phyloP scores from a whole-genome alignment of 2,797 vertebrate genomes.

The Setipinna tenuifilis region DNA sequence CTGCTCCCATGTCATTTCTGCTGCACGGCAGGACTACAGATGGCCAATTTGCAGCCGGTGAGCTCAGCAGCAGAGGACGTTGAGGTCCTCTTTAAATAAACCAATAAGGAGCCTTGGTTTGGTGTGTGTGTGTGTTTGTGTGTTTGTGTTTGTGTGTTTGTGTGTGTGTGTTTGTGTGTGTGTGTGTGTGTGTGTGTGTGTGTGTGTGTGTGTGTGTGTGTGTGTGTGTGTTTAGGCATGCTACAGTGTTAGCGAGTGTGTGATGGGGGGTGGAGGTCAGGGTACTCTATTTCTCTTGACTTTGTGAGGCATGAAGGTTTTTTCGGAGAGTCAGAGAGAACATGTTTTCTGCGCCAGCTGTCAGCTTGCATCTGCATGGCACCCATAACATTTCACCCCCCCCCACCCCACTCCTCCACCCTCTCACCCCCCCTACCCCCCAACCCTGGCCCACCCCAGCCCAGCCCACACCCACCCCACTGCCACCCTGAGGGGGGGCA shows the following conservation, averaged over 20 bases:
- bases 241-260: neutral
- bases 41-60: constrained; percentile 36
- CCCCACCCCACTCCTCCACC: no score
- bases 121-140: neutral
- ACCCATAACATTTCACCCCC: constrained; percentile 54
- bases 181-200: neutral
- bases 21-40: constrained; percentile 33
- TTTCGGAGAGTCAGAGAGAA: constrained; percentile 71
- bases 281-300: constrained; percentile 72
- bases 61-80: constrained; percentile 15
- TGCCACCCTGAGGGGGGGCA: constrained; percentile 49
- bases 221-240: neutral
- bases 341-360: constrained; percentile 75
- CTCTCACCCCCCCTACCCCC: no score
- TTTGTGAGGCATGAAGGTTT: constrained; percentile 81
- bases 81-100: constrained; percentile 70
- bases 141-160: neutral
- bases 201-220: neutral
- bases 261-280: neutral
- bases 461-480: constrained; percentile 49
- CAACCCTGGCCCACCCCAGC: neutral
- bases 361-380: constrained; percentile 74
- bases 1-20: neutral
- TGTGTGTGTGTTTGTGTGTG: neutral
- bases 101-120: constrained; percentile 54